Evolutionary conservation across 2,113 vertebrate genomes (phyloP).

Genomic region (Elephantulus edwardii): DNA sequence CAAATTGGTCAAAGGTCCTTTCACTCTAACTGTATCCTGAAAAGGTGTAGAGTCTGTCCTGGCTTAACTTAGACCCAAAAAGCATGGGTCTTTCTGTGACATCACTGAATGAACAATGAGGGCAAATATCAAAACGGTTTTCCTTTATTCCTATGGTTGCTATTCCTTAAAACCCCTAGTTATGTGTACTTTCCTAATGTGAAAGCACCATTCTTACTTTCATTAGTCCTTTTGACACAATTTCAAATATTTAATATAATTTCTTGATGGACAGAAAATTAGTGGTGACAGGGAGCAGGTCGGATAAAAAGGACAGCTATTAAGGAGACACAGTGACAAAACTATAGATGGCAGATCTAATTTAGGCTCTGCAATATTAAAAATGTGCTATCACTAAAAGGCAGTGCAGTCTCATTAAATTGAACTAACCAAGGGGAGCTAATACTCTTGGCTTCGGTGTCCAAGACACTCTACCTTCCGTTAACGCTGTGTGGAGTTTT

Average conservation of each 20-base stretch:
- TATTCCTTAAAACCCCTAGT: no score
- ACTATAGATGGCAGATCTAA: not conserved
- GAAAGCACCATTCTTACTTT: not conserved
- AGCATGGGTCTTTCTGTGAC: not conserved
- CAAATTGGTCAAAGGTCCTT: not conserved
- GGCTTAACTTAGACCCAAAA: not conserved
- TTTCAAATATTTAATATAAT: not conserved
- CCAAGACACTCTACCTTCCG: no score
- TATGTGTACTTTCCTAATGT: not conserved
- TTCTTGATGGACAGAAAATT: not conserved
- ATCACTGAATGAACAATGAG: not conserved
- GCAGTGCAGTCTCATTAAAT: not conserved
- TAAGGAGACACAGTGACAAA: constrained; percentile 4
- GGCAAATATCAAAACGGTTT: accelerated
- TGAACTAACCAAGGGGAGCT: constrained; percentile 3
- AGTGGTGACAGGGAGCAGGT: not conserved
- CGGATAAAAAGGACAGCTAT: no score
- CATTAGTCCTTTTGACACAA: not conserved
- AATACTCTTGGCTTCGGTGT: not conserved
- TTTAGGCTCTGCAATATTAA: not conserved
- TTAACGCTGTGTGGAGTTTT: accelerated
- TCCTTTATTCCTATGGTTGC: not conserved
- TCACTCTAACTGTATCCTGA: not conserved
- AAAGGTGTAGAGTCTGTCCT: accelerated
- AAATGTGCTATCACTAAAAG: not conserved